phyloP scores from a whole-genome alignment of 1,140 invertebrate genomes.

The Apocrypta bakeri region DNA sequence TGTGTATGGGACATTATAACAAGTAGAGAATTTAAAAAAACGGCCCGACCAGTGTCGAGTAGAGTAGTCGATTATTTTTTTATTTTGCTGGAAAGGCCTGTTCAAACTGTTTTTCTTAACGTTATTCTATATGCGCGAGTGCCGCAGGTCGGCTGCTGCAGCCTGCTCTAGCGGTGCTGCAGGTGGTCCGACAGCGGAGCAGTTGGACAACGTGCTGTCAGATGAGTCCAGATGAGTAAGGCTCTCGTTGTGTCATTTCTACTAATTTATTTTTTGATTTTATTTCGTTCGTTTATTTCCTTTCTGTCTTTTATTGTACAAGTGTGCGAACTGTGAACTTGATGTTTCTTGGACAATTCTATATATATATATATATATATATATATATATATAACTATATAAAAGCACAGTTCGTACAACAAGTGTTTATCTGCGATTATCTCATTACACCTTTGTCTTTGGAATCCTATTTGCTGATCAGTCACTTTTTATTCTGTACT shows the following conservation, averaged over 20 bases:
- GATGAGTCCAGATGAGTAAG: constrained; percentile 44
- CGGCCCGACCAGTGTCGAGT: too few relatives aligned
- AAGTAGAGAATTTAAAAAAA: too few relatives aligned
- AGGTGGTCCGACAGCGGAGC: not conserved
- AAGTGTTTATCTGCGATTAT: too few relatives aligned
- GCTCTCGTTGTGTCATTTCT: not conserved
- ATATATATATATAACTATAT: too few relatives aligned
- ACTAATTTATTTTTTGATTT: not conserved
- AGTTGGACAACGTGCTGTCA: not conserved
- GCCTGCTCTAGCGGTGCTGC: not conserved
- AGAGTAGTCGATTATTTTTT: too few relatives aligned
- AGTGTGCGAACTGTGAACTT: too few relatives aligned
- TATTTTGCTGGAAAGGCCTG: too few relatives aligned
- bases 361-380: too few relatives aligned
- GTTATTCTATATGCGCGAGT: constrained; percentile 46
- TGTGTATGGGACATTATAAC: not conserved
- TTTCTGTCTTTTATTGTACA: not conserved
- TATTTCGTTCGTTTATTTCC: not conserved
- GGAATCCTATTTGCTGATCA: not conserved
- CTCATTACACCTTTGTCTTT: too few relatives aligned
- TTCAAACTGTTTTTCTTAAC: constrained; percentile 43
- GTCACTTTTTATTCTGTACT: too few relatives aligned
- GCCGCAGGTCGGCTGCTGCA: constrained; percentile 11
- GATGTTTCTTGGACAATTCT: too few relatives aligned
- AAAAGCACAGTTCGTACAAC: too few relatives aligned